A percentile compares a stretch with the other conserved stretches of the same genome.
phyloP scores from a whole-genome alignment of 2,888 invertebrate genomes.

The Pantelozetes paolii region DNA sequence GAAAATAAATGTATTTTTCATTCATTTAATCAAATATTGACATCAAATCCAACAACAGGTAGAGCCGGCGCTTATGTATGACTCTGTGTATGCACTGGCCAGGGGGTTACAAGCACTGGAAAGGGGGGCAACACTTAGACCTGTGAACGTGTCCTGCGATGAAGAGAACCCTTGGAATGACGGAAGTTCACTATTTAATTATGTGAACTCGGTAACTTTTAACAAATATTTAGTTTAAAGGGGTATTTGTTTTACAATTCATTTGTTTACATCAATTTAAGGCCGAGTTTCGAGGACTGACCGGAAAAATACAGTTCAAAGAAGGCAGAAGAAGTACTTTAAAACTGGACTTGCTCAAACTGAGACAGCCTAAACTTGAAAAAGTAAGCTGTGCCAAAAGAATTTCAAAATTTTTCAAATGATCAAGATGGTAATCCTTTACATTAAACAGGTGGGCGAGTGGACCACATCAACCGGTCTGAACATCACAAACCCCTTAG shows the following conservation, averaged over 20 bases:
- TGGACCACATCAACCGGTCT: conserved; percentile 73
- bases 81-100: conserved; percentile 69
- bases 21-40: too few relatives aligned
- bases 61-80: conserved; percentile 68
- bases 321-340: conserved; percentile 77
- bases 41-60: too few relatives aligned
- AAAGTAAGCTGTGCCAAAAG: too few relatives aligned
- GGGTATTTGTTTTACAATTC: background rate
- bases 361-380: conserved; percentile 69
- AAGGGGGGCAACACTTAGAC: conserved; percentile 55
- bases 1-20: too few relatives aligned
- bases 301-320: conserved; percentile 75
- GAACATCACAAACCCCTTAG: conserved; percentile 74
- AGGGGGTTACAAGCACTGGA: conserved; percentile 68
- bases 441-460: conserved; percentile 59
- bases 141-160: conserved; percentile 67
- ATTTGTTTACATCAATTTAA: background rate
- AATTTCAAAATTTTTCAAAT: too few relatives aligned
- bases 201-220: conserved; percentile 55
- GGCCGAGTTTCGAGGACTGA: conserved; percentile 44
- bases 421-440: background rate
- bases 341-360: conserved; percentile 74
- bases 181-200: conserved; percentile 69
- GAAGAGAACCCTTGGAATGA: conserved; percentile 68
- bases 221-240: background rate